Base-by-base conservation (phyloP, 2,888 invertebrate genomes). In the Craniophora ligustri region DNA sequence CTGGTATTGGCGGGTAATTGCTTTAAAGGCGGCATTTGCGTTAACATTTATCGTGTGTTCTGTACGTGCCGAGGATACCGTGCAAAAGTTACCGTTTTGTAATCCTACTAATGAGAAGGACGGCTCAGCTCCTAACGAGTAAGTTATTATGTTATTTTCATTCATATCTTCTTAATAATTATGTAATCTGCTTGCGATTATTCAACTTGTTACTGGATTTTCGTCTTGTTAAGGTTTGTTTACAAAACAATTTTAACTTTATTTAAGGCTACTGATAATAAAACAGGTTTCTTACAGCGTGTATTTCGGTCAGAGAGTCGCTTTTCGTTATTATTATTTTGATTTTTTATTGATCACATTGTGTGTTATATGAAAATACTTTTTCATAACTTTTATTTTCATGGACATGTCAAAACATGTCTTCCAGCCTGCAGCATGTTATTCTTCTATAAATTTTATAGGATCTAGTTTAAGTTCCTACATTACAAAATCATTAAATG, bases 1-100 rank as follows among this genome's bases (percentile, higher is more conserved):
- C 64, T 91, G 91, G 91, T 89, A 87, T 89, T 89, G 91, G 91
- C 84, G 87, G 79, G 82, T 89, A 68, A 82, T 90, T 72, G 86
- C 85, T 71, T 69, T 90, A 49, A 88, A 88, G 74, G 82, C 87
- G 53, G 85, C 85, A 23, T 86, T 92, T 63, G 79, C 84, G 42
- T 68, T 91, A 69, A 84, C 85, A 69, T 88, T 84, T 82, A 78
- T 89, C 60, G 82, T 85, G 74, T 85, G 85, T 75, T 86, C 84
- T 81, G 74, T 90, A 63, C 79, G 82, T 57, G 84, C 91, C 46
- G 89, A 92, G 72, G 91, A 91, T 81, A 84, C 81, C 51, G 78
- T 93, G 53, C 87, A 87, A 74, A 85, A 91, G 76, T 81, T 93
- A 68, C 92, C 93, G 56, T 93, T 90, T 76, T 93, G 92, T 74